These are phyloP conservation scores for Drosophila pallidifrons DNA, from an alignment of 1,140 invertebrate species.

Conservation along the genomic window DNA sequence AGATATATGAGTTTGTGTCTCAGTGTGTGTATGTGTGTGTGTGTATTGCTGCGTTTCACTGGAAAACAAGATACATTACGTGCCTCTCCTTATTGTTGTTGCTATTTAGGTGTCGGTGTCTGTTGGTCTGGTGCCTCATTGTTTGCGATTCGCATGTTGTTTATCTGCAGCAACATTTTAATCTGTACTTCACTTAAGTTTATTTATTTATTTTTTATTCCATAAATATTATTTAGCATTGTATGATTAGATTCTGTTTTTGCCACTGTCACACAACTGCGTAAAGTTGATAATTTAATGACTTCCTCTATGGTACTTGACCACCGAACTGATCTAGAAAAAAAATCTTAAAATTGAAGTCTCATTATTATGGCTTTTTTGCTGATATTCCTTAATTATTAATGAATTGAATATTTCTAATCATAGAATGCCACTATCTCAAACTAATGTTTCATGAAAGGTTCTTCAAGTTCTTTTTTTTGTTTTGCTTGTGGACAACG, in stretches of 20 bases:
- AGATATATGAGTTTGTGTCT: conserved; percentile 36
- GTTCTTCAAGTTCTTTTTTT: conserved; percentile 13
- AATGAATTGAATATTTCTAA: conserved; percentile 34
- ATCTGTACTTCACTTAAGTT: conserved; percentile 63
- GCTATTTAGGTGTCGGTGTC: conserved; percentile 56
- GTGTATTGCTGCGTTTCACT: conserved; percentile 59
- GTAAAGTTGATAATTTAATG: conserved; percentile 64
- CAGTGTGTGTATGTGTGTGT: conserved; percentile 35
- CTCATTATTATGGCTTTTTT: conserved; percentile 4
- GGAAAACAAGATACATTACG: conserved; percentile 71
- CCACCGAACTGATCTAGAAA: conserved; percentile 21
- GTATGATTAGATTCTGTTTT: conserved; percentile 67
- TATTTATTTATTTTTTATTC: conserved; percentile 27
- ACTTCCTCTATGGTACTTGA: conserved; percentile 58
- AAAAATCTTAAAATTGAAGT: conserved; percentile 3
- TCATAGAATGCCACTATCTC: conserved; percentile 14
- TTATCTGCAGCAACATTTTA: conserved; percentile 77
- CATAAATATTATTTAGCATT: conserved; percentile 62
- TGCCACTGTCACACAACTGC: conserved; percentile 32
- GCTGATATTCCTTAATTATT: conserved; percentile 33
- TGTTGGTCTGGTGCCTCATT: conserved; percentile 48
- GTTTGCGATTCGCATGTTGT: conserved; percentile 53
- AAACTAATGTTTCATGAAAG: conserved; percentile 26
- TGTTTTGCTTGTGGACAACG: not conserved
- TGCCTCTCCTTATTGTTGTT: conserved; percentile 32